Conservation (phyloP, 2,113 vertebrate species). For the Shinisaurus crocodilurus region DNA sequence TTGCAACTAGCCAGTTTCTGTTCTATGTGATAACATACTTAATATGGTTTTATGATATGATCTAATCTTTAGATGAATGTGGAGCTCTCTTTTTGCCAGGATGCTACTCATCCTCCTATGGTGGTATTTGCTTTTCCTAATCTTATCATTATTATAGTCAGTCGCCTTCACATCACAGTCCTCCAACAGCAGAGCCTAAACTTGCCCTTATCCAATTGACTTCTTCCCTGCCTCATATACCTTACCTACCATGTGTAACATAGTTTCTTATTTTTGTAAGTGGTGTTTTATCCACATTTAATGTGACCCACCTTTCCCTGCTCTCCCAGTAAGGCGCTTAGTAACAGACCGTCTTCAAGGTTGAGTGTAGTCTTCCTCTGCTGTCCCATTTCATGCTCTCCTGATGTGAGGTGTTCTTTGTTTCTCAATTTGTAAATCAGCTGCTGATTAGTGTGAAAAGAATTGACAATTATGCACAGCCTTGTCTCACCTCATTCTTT, state of each 20-base stretch:
- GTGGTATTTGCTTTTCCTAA: not conserved
- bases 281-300: not conserved
- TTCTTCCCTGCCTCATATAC: not conserved
- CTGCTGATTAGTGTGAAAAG: not conserved
- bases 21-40: slow-evolving; percentile 11
- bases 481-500: not conserved
- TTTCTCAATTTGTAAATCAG: not conserved
- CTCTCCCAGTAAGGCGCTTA: not conserved
- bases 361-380: not conserved
- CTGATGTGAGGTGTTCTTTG: not conserved
- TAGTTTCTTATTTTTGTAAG: not conserved
- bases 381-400: not conserved
- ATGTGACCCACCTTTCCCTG: not conserved
- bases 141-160: slow-evolving; percentile 2
- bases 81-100: not conserved
- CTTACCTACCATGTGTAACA: not conserved
- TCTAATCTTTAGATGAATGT: slow-evolving; percentile 13
- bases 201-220: not conserved
- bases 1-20: not conserved
- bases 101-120: not conserved
- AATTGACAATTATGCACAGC: not conserved
- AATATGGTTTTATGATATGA: slow-evolving; percentile 8
- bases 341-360: not conserved
- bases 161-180: not conserved
- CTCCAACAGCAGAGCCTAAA: not conserved